Conservation (phyloP, 2,113 vertebrate species). For the Eudyptes chrysolophus region DNA sequence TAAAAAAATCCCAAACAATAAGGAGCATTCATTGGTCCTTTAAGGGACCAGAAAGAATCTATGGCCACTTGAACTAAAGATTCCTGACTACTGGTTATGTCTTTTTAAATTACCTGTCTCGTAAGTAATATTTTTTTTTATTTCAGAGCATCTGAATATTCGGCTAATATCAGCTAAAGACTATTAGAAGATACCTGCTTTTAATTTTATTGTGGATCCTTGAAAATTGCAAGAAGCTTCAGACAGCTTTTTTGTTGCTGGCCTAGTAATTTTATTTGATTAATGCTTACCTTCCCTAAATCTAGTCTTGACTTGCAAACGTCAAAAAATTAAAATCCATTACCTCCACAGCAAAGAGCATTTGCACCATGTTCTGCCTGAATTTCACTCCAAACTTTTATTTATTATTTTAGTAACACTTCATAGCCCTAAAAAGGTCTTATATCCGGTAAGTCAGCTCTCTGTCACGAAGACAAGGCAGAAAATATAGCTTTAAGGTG, state of each 20-base stretch:
- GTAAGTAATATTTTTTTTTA: not conserved
- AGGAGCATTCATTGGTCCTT: not conserved
- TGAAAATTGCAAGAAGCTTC: not conserved
- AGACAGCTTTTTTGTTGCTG: not conserved
- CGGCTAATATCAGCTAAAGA: not conserved
- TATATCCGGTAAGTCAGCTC: not conserved
- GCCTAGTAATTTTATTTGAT: not conserved
- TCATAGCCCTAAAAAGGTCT: not conserved
- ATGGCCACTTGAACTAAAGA: not conserved
- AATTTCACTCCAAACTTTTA: not conserved
- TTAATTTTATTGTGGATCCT: not conserved
- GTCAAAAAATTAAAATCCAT: not conserved
- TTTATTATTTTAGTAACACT: not conserved
- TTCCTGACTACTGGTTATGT: not conserved
- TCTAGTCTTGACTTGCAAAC: not conserved
- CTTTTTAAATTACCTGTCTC: not conserved
- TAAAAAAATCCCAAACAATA: not conserved
- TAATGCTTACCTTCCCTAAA: not conserved
- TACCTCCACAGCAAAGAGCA: not conserved
- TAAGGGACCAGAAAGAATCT: not conserved
- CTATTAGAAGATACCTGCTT: not conserved
- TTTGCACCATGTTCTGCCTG: not conserved
- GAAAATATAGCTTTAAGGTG: not conserved
- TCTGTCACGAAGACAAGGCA: not conserved
- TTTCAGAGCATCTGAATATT: not conserved